phyloP scores from a whole-genome alignment of 2,113 vertebrate species.

The Planiliza haematocheilus region DNA sequence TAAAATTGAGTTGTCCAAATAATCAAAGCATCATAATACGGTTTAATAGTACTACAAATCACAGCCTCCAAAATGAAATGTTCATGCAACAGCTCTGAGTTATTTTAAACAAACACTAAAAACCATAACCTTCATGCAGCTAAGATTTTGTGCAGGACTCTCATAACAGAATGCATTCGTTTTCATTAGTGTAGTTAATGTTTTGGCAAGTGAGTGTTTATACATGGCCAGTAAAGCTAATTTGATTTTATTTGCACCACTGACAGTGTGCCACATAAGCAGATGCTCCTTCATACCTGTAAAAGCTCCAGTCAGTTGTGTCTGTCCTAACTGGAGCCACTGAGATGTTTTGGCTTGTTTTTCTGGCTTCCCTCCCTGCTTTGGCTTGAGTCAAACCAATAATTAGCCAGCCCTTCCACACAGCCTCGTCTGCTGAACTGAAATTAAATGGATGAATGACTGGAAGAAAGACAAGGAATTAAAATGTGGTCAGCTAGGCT shows the following conservation, averaged over 20 bases:
- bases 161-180: too few species aligned
- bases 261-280: conserved; percentile 9
- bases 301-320: not conserved
- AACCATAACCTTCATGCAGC: too few species aligned
- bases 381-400: conserved; percentile 16
- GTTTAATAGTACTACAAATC: too few species aligned
- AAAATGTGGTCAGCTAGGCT: conserved; percentile 2
- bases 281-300: conserved; percentile 30
- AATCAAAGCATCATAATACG: too few species aligned
- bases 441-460: conserved; percentile 31
- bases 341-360: not conserved
- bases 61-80: too few species aligned
- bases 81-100: too few species aligned
- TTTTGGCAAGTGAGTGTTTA: too few species aligned
- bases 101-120: too few species aligned
- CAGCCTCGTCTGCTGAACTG: conserved; percentile 25
- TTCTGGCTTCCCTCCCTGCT: not conserved
- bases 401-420: conserved; percentile 28
- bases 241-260: not conserved
- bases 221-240: too few species aligned
- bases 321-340: not conserved
- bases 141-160: too few species aligned
- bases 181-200: too few species aligned
- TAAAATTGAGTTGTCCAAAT: too few species aligned
- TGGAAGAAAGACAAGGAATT: conserved; percentile 12